Evolutionary conservation across 1,140 invertebrate genomes (phyloP).

Genomic region (Matsumurasca onukii): DNA sequence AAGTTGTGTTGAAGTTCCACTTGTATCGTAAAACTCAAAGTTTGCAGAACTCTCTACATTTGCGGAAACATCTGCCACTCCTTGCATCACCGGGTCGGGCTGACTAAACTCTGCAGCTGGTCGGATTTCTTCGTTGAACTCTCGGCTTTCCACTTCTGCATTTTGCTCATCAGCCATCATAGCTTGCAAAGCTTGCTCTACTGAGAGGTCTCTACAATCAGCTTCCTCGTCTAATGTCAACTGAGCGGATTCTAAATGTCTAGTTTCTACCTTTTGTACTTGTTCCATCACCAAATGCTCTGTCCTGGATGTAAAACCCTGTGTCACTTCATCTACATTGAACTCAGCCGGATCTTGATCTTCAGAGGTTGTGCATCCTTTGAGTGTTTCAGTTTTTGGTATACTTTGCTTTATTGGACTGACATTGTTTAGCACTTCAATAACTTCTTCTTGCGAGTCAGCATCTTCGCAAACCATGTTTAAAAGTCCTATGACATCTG

Average conservation of each 20-base stretch:
- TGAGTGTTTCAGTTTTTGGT: neutral
- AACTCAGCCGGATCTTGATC: neutral
- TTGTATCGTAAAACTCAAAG: constrained; percentile 1
- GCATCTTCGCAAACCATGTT: constrained; percentile 36
- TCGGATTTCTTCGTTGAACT: constrained; percentile 17
- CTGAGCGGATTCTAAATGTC: neutral
- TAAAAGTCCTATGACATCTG: constrained; percentile 36
- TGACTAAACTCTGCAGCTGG: neutral
- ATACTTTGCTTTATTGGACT: neutral
- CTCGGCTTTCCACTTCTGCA: constrained; percentile 18
- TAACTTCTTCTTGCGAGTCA: neutral
- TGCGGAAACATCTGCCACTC: neutral
- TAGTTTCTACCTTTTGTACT: constrained; percentile 21
- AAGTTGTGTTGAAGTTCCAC: constrained; percentile 12
- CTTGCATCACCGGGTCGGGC: neutral
- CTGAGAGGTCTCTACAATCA: constrained; percentile 26
- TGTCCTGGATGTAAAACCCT: constrained; percentile 14
- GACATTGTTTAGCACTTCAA: neutral
- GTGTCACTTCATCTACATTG: constrained; percentile 3
- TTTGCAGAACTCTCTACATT: neutral
- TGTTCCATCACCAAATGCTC: constrained; percentile 23
- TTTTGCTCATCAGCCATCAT: constrained; percentile 37
- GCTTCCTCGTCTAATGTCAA: constrained; percentile 5
- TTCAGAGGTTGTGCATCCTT: neutral
- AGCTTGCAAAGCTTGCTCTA: constrained; percentile 37